phyloP scores from a whole-genome alignment of 2,888 invertebrate genomes.

The Euzophera pinguis region DNA sequence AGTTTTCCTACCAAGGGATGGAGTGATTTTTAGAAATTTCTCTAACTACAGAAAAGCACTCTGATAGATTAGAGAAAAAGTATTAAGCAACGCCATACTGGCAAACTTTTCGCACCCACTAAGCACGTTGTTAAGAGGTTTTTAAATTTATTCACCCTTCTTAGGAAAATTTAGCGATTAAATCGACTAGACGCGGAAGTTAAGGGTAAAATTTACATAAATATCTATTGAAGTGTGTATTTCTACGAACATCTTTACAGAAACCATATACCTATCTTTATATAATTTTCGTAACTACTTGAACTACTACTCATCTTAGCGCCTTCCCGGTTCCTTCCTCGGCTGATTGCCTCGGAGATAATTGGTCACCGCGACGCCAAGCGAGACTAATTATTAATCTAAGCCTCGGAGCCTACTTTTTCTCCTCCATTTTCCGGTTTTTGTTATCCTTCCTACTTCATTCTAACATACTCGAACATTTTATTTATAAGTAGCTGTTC shows the following conservation, averaged over 20 bases:
- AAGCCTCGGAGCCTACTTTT: too few species aligned
- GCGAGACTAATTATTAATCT: too few species aligned
- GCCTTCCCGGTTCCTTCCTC: too few species aligned
- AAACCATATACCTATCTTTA: neutral
- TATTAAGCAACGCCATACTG: conserved; percentile 38
- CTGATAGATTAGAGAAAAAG: conserved; percentile 45
- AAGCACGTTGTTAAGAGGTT: conserved; percentile 66
- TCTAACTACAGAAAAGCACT: conserved; percentile 38
- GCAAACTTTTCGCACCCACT: conserved; percentile 66
- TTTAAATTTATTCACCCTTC: conserved; percentile 79
- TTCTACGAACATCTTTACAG: neutral
- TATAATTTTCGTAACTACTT: neutral
- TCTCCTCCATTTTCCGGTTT: too few species aligned
- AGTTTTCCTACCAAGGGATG: neutral
- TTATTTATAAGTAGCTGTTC: too few species aligned
- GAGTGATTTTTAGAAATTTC: conserved; percentile 21
- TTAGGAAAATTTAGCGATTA: conserved; percentile 70
- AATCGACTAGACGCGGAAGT: conserved; percentile 63
- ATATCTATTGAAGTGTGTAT: conserved; percentile 30
- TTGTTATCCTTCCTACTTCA: too few species aligned
- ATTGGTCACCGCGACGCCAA: too few species aligned
- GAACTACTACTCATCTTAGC: too few species aligned
- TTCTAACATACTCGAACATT: too few species aligned
- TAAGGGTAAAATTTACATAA: conserved; percentile 76
- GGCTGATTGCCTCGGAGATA: too few species aligned